phyloP scores from a whole-genome alignment of 2,797 vertebrate genomes.

The Enteromius fasciolatus region DNA sequence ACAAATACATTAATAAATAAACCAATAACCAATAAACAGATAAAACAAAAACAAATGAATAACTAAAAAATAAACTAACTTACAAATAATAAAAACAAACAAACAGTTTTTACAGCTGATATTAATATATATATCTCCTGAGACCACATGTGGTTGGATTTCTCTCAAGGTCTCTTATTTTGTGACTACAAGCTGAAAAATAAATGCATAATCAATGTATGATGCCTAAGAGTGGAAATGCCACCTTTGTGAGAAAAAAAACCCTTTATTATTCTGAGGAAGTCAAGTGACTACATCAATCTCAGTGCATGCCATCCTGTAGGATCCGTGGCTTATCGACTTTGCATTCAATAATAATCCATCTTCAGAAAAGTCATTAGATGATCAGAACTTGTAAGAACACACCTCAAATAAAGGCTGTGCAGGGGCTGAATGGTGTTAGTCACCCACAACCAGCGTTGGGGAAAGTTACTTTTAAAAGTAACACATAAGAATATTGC shows the following conservation, averaged over 20 bases:
- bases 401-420: no score
- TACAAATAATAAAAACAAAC: not conserved
- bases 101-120: not conserved
- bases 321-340: not conserved
- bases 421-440: no score
- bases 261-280: not conserved
- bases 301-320: not conserved
- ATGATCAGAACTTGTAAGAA: no score
- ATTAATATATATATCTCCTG: not conserved
- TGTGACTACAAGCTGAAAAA: not conserved
- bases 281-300: not conserved
- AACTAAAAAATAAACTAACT: no score
- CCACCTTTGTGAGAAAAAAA: not conserved
- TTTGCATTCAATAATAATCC: conserved; percentile 14
- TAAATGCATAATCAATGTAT: not conserved
- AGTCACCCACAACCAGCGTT: no score
- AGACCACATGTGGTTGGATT: not conserved
- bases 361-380: not conserved
- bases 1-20: no score
- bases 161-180: not conserved
- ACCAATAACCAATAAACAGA: not conserved
- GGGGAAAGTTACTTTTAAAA: no score
- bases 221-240: not conserved
- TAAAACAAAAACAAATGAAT: no score
- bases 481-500: no score